Percentiles rank a stretch among this genome's conserved stretches.
phyloP scores from a whole-genome alignment of 2,113 vertebrate species.

The Rhinolophus ferrumequinum region DNA sequence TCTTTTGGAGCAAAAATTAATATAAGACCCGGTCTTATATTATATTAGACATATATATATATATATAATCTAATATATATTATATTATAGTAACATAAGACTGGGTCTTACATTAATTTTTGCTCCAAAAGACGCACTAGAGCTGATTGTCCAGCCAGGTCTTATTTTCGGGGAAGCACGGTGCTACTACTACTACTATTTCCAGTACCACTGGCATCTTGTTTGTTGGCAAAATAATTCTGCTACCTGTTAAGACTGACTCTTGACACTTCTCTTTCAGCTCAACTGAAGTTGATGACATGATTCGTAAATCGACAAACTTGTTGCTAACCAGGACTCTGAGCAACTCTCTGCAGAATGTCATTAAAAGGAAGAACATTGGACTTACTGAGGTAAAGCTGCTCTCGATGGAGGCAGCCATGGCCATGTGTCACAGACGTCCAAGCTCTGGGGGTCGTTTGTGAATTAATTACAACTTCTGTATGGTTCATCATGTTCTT shows the following conservation, averaged over 20 bases:
- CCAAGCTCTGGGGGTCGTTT: not conserved
- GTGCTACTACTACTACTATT: too few relatives aligned
- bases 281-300: conserved; percentile 97
- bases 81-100: too few relatives aligned
- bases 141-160: too few relatives aligned
- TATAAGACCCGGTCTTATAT: too few relatives aligned
- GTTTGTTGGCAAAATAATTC: not conserved
- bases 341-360: conserved; percentile 95
- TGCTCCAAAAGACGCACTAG: too few relatives aligned
- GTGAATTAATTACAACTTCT: not conserved
- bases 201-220: not conserved
- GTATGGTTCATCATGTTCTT: not conserved
- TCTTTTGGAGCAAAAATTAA: too few relatives aligned
- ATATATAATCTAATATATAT: too few relatives aligned
- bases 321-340: conserved; percentile 95
- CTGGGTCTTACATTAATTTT: too few relatives aligned
- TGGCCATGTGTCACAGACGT: not conserved
- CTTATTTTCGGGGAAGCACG: too few relatives aligned
- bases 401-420: not conserved
- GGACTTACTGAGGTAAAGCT: conserved; percentile 94
- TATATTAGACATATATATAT: too few relatives aligned
- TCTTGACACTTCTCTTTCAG: conserved; percentile 77
- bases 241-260: not conserved
- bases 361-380: conserved; percentile 96
- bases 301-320: conserved; percentile 99